Conservation (phyloP, 1,140 invertebrate species). For the Pachyrhynchus sulphureomaculatus region DNA sequence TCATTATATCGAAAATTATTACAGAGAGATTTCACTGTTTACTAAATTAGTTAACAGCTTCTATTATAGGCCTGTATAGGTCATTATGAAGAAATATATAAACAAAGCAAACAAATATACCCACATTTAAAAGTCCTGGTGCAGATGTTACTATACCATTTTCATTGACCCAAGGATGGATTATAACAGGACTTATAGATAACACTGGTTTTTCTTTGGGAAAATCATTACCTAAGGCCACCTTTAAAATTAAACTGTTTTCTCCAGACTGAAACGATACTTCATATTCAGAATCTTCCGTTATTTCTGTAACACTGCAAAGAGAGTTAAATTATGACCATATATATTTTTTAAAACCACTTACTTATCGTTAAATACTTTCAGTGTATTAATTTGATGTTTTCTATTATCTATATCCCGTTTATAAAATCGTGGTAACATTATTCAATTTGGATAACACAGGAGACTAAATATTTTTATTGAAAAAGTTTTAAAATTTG, state of each 20-base stretch:
- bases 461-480: too few species aligned
- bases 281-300: slow-evolving; percentile 68
- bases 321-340: slow-evolving; percentile 25
- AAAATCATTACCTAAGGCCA: slow-evolving; percentile 67
- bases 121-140: slow-evolving; percentile 71
- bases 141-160: slow-evolving; percentile 67
- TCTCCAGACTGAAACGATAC: slow-evolving; percentile 65
- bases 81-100: too few species aligned
- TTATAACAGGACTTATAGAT: slow-evolving; percentile 63
- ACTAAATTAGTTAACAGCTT: too few species aligned
- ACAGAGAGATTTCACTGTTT: too few species aligned
- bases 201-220: slow-evolving; percentile 72
- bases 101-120: too few species aligned
- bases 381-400: slow-evolving; percentile 71
- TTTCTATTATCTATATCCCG: slow-evolving; percentile 49
- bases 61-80: too few species aligned
- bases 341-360: slow-evolving; percentile 29
- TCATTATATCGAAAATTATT: too few species aligned
- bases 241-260: slow-evolving; percentile 63
- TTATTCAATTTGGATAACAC: slow-evolving; percentile 24
- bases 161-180: slow-evolving; percentile 67
- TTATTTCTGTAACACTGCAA: slow-evolving; percentile 68
- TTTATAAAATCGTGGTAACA: slow-evolving; percentile 39
- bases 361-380: slow-evolving; percentile 66
- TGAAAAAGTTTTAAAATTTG: too few species aligned